Evolutionary conservation across 2,113 vertebrate species (phyloP).

Genomic region (Pollimyrus isidori): DNA sequence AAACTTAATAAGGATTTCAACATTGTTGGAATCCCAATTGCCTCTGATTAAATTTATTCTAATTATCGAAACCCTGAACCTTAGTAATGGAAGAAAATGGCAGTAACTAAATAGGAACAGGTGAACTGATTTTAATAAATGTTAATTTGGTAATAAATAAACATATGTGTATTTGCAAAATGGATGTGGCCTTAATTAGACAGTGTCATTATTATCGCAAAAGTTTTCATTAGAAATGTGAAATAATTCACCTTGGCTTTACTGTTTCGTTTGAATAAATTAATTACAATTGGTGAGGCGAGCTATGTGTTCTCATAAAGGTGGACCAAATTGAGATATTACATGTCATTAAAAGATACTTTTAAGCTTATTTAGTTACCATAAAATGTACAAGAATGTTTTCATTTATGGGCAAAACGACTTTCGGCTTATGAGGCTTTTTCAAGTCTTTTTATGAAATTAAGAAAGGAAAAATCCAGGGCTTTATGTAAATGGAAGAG

Average conservation of each 20-base stretch:
- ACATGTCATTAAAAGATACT: not conserved
- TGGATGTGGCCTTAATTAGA: constrained; percentile 26
- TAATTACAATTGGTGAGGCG: not conserved
- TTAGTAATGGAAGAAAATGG: constrained; percentile 24
- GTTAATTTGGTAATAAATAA: constrained; percentile 26
- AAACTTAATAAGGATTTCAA: constrained; percentile 23
- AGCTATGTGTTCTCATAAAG: not conserved
- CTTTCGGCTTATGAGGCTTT: not conserved
- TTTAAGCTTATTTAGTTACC: not conserved
- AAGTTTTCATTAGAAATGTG: constrained; percentile 25
- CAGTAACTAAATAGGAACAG: constrained; percentile 10
- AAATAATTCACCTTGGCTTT: constrained; percentile 22
- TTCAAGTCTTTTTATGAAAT: constrained; percentile 5
- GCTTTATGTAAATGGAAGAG: not conserved
- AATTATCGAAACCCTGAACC: constrained; percentile 20
- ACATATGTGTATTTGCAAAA: constrained; percentile 22
- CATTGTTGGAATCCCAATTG: constrained; percentile 22
- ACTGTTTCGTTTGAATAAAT: constrained; percentile 1
- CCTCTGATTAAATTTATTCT: constrained; percentile 19
- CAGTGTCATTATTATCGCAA: constrained; percentile 1
- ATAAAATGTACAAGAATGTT: constrained; percentile 7
- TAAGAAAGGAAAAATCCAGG: not conserved
- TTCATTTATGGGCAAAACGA: not conserved
- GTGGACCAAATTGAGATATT: not conserved
- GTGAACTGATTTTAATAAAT: constrained; percentile 28